phyloP scores from a whole-genome alignment of 2,113 vertebrate genomes.

The Promerops cafer region DNA sequence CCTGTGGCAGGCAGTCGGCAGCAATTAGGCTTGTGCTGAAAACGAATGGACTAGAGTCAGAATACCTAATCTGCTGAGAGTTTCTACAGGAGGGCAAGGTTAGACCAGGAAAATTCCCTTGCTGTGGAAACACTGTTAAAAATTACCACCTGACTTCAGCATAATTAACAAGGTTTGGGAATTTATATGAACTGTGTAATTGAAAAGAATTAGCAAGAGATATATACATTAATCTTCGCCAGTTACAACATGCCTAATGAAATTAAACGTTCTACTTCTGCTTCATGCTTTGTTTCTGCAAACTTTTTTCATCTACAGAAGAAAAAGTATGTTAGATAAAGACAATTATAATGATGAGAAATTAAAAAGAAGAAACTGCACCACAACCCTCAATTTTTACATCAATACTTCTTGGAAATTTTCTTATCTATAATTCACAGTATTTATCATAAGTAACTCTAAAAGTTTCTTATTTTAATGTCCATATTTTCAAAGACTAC shows the following conservation, averaged over 20 bases:
- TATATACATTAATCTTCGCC: constrained; percentile 87
- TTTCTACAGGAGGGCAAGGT: constrained; percentile 75
- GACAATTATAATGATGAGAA: background rate
- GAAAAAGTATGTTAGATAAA: background rate
- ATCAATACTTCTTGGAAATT: background rate
- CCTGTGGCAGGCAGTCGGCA: constrained; percentile 83
- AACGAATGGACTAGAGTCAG: constrained; percentile 81
- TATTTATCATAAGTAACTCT: background rate
- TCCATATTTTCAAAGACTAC: background rate
- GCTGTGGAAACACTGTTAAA: constrained; percentile 73
- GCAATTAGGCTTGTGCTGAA: constrained; percentile 85
- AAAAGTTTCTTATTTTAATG: background rate
- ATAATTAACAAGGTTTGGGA: constrained; percentile 88
- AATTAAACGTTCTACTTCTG: constrained; percentile 73
- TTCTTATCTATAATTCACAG: background rate
- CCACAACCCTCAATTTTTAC: background rate
- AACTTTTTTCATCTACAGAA: constrained; percentile 60
- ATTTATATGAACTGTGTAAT: constrained; percentile 86
- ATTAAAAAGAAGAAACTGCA: background rate
- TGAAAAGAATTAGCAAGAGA: constrained; percentile 86
- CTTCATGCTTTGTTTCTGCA: constrained; percentile 52
- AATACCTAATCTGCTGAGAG: constrained; percentile 78
- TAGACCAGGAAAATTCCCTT: constrained; percentile 78
- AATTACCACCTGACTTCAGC: constrained; percentile 78
- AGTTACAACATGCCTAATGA: constrained; percentile 84